phyloP scores from a whole-genome alignment of 2,113 vertebrate genomes.

The Mustelus asterias region DNA sequence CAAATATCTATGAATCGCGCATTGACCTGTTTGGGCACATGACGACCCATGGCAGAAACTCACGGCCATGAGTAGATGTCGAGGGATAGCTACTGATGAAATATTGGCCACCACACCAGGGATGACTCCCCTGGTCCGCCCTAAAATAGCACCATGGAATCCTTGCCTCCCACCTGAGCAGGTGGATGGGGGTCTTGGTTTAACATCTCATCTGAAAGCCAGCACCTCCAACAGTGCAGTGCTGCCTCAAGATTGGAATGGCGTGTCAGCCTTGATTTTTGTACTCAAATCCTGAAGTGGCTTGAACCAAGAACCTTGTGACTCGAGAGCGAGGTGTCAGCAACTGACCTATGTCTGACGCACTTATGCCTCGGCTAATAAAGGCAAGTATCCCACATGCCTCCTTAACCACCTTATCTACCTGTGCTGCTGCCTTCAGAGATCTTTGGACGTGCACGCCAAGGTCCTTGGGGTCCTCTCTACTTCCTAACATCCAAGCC shows the following conservation, averaged over 20 bases:
- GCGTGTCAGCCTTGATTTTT: background rate
- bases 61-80: background rate
- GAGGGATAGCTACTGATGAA: background rate
- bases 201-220: background rate
- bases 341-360: background rate
- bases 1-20: background rate
- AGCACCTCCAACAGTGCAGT: background rate
- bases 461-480: too few species aligned
- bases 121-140: too few species aligned
- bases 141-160: background rate
- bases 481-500: too few species aligned
- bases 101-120: background rate
- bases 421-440: too few species aligned
- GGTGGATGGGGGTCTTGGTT: background rate
- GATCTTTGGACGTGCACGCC: too few species aligned
- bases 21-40: background rate
- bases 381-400: too few species aligned
- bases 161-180: background rate
- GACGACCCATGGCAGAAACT: background rate
- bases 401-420: too few species aligned
- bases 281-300: too few species aligned
- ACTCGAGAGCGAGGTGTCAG: background rate
- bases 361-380: too few species aligned
- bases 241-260: background rate
- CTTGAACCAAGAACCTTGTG: background rate